A percentile compares a stretch with the other conserved stretches of the same genome.
Conservation (phyloP, 1,140 invertebrate genomes). For the Eriosoma lanigerum region DNA sequence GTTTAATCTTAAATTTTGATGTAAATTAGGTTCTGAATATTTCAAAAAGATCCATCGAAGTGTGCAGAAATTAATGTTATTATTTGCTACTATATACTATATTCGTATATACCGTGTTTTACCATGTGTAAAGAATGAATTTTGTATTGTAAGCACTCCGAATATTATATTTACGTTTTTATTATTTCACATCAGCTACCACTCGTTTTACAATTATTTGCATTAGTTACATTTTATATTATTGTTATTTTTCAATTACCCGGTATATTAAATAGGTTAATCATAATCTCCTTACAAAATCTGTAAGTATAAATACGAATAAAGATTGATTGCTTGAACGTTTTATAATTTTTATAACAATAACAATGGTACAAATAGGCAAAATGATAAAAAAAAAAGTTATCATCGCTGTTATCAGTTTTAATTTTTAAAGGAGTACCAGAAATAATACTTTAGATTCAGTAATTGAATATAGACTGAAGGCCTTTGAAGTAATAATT, state of each 20-base stretch:
- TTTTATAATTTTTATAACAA: too few species aligned
- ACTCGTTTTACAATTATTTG: slow-evolving; percentile 4
- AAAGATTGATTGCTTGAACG: too few species aligned
- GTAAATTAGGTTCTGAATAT: not conserved
- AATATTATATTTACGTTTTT: slow-evolving; percentile 22
- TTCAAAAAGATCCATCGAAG: slow-evolving; percentile 3
- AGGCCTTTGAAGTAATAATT: not conserved
- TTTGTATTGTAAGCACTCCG: slow-evolving; percentile 15
- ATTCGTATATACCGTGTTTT: slow-evolving; percentile 11
- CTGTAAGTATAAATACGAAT: too few species aligned
- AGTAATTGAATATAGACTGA: slow-evolving; percentile 7
- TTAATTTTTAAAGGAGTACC: not conserved
- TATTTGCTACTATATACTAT: not conserved
- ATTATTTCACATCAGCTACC: slow-evolving; percentile 24
- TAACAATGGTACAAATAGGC: too few species aligned
- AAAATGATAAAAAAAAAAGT: not conserved
- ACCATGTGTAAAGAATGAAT: slow-evolving; percentile 7
- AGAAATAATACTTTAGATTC: not conserved
- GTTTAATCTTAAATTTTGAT: slow-evolving; percentile 5
- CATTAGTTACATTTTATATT: not conserved
- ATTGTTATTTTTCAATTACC: not conserved
- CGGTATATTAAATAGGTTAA: too few species aligned
- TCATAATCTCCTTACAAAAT: too few species aligned
- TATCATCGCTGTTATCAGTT: too few species aligned
- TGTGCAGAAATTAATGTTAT: slow-evolving; percentile 16